Base-by-base conservation (phyloP, 2,888 invertebrate species). In the Chymomyza fuscimana region DNA sequence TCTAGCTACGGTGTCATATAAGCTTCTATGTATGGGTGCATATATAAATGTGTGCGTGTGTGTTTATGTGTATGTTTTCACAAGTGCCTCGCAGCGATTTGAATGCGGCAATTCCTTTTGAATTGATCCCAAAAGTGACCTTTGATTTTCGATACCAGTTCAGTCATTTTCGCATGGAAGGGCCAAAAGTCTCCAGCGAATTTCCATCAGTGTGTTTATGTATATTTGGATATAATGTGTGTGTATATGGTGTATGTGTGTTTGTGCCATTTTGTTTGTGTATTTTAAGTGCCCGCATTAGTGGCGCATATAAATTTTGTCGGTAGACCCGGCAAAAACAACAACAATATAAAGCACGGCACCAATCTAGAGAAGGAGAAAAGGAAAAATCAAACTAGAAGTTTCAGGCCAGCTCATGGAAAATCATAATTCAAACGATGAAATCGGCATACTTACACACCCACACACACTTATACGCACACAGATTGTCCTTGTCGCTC, bases 91-190 rank as follows among this genome's bases (percentile, higher is more conserved):
- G 71, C 72, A 86, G 85, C 85, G 86, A 85, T 85, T 86, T 86
- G 79, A 85, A 85, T 85, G 86, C 85, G 86, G 86, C 85, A 85
- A 86, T 85, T 85, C 86, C 85, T 84, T 85, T 85, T 85, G 86
- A 85, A 85, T 85, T 85, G 85, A 85, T 85, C 85, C 85, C 85
- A 85, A 85, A 85, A 85, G 85, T 84, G 85, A 85, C 85, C 85
- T 85, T 86, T 85, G 86, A 85, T 85, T 86, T 82, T 82, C 85
- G 86, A 81, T 86, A 82, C 85, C 85, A 85, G 78, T 85, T 82
- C 79, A 85, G 79, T 84, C 81, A 84, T 84, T 83, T 86, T 81
- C 83, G 76, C 83, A 86, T 83, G 83, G 86, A 79, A 78, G 76
- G 70, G 78, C 79, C 78, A 82, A 74, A 78, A 84, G 86, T 85